Evolutionary conservation across 2,113 vertebrate genomes (phyloP), one percentile per base, ranked within the genome.

Genomic region (Erpornis zantholeuca): DNA sequence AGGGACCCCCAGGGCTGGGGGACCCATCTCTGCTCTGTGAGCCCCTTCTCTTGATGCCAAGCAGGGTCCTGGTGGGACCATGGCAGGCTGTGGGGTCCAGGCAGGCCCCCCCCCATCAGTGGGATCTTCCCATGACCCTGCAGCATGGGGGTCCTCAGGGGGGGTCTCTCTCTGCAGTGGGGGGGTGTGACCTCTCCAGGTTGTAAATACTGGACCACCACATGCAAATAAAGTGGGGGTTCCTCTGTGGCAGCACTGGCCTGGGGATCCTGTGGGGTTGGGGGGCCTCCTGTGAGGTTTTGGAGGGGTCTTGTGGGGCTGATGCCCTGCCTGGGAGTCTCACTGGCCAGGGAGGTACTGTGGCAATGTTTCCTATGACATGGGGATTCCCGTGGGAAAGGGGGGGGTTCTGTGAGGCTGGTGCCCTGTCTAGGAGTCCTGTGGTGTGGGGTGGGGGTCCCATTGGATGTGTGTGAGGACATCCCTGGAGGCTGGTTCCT

Each of bases 131-230:
- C 38, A 7, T 8, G 14, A 5, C 44, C 12, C 36, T 57, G 15
- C 17, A 73, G 42, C 0, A 0, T 33, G 33, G 36, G 42, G 4
- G 3, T 25, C 31, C 31, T 44, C 3, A 2, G 38, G 10, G 29
- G 40, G 38, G 8, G 4, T 36, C 23, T 77, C 8, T 6, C 33
- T 15, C 36, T 76, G 40, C 57, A 22, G 25, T 31, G 45, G 33
- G 22, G 42, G 31, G 2, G 7, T 57, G 12, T 73, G 23, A 52
- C 7, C 2, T 9, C 20, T 9, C 13, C 1, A 0, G 3, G 4
- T 47, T 77, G 64, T 61, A 38, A 85, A 35, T 23, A 15, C 8
- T 33, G 79, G 42, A 65, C 15, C 33, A 21, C 3, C 2, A 47
- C 3, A 3, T 81, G 64, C 9, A 66, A 95, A 95, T 95, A 93